Evolutionary conservation across 1,140 invertebrate genomes (phyloP), one percentile per base, ranked within the genome.

Genomic region (Lasioglossum baleicum): DNA sequence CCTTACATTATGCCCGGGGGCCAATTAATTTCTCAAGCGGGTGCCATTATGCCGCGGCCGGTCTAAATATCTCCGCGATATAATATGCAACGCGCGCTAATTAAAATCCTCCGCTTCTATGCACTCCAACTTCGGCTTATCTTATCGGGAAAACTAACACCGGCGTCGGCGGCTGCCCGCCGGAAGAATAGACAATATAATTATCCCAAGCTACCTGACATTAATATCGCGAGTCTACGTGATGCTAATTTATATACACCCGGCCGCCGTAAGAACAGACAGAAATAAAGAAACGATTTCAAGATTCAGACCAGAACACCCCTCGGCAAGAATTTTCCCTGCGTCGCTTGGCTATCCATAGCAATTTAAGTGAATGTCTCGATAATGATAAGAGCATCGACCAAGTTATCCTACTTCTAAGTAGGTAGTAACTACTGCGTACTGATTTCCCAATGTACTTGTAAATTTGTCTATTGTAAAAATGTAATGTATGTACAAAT

Each of bases 121-220:
- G 76, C 76, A 73, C 76, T 73, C 76, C 48, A 73, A 73, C 76
- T 79, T 79, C 70, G 70, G 61, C 76, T 79, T 79, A 79, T 79
- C 76, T 72, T 79, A 79, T 79, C 76, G 76, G 40, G 60, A 73
- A 79, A 79, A 65, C 76, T 73, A 73, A 79, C 76, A 58, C 69
- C 69, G 66, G 51, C 35, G 35, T 35, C 60, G 76, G 26, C 35
- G 69, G 61, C 70, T 58, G 70, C 40, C 51, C 76, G 70, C 76
- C 76, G 48, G 76, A 73, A 79, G 70, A 79, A 79, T 79, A 73
- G 76, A 79, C 76, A 79, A 79, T 79, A 73, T 72, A 79, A 79
- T 79, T 79, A 79, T 79, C 70, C 48, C 61, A 51, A 44, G 17
- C 76, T 40, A 40, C 5, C 70, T 73, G 63, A 65, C 70, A 65